These are phyloP conservation scores for Xiphophorus couchianus DNA, from an alignment of 2,113 vertebrate species.

Conservation along the genomic window DNA sequence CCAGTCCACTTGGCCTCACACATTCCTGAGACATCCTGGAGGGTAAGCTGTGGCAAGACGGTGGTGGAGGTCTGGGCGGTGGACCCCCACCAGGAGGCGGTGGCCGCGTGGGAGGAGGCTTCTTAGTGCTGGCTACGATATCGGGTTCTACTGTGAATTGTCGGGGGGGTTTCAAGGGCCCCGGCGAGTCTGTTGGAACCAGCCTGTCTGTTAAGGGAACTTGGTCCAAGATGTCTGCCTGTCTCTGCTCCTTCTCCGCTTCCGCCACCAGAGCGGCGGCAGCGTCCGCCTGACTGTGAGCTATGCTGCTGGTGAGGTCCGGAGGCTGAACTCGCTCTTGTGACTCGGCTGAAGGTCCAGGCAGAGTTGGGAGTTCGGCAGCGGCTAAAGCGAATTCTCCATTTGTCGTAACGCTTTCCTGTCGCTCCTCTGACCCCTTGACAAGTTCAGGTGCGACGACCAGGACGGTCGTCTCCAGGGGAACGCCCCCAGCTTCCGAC, in stretches of 20 bases:
- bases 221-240: slow-evolving; percentile 81
- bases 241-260: slow-evolving; percentile 64
- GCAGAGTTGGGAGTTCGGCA: slow-evolving; percentile 28
- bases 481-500: slow-evolving; percentile 56
- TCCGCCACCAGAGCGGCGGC: slow-evolving; percentile 49
- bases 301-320: slow-evolving; percentile 79
- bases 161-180: slow-evolving; percentile 89
- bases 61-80: slow-evolving; percentile 92
- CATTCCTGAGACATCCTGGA: slow-evolving; percentile 91
- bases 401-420: slow-evolving; percentile 31
- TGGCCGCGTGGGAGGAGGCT: slow-evolving; percentile 88
- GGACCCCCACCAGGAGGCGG: slow-evolving; percentile 87
- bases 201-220: slow-evolving; percentile 62
- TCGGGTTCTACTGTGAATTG: slow-evolving; percentile 92
- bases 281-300: slow-evolving; percentile 35
- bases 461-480: slow-evolving; percentile 44
- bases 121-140: slow-evolving; percentile 98
- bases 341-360: slow-evolving; percentile 19
- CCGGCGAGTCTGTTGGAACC: slow-evolving; percentile 76
- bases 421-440: slow-evolving; percentile 41
- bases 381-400: slow-evolving; percentile 31
- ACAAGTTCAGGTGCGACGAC: slow-evolving; percentile 26
- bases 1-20: slow-evolving; percentile 84
- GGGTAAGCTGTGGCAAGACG: slow-evolving; percentile 86
- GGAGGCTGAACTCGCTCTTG: slow-evolving; percentile 68